Base-by-base conservation (phyloP, 2,113 vertebrate species). In the Channa argus region DNA sequence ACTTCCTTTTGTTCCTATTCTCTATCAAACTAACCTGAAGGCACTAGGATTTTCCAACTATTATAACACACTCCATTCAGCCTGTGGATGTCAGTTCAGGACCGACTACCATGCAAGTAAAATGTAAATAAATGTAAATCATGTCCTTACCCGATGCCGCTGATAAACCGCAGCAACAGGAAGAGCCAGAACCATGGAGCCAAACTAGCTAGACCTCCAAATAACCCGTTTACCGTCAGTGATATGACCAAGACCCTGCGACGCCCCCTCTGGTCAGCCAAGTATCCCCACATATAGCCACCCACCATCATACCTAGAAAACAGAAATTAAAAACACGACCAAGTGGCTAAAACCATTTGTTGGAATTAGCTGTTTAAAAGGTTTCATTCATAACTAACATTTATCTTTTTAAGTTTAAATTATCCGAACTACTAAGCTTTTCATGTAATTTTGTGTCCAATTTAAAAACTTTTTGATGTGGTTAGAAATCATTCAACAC, bases 261-360 rank as follows among this genome's bases (percentile, higher is more conserved):
- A 1, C 94, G 92, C 50, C 94, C 94, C 71, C 71, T 91, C 72
- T 58, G 84, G 88, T 95, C 94, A 36, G 94, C 94, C 56, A 95
- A 50, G 71, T 92, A 93, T 0, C 94, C 94, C 94, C 94, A 95
- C 63, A 92, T 6, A 71, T 93, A 95, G 53, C 94, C 93, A 0
- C 94, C 94, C n/a, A 94, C 71, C 94, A 95, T 95, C 94, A 95
- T 95, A 59, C 94, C 94, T 95, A 38, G 3, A 24, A 58, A 59
- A 14, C 44, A 70, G 34, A 13, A 43, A 50, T 39, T n/a, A 41
- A 12, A 12, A 45, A 45, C 33, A 45, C 33, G 39, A 41, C 39
- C 2, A 7, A 41, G 39, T 24, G 24, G 24, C 24, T 24, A 24
- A 24, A 24, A 24, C 24, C 24, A 24, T 24, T 24, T 24, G 24